Base-by-base conservation (phyloP, 1,140 invertebrate genomes). In the Tetraneura akinire region DNA sequence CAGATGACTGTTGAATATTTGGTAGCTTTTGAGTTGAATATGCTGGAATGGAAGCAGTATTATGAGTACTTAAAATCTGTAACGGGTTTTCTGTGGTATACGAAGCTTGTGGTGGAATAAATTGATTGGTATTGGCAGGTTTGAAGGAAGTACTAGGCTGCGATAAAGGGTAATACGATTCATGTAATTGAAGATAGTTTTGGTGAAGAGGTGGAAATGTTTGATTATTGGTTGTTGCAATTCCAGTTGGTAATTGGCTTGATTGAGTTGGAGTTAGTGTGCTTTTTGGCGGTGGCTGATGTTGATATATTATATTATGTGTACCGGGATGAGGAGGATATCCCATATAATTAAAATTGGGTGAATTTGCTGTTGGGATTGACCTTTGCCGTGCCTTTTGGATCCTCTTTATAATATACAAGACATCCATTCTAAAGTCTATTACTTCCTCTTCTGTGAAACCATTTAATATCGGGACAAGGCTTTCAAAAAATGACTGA, bases 361-460 rank as follows among this genome's bases (percentile, higher is more conserved):
- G 26, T 60, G 55, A 23, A 26, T 26, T 60, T 60, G 55, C 55
- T 60, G 55, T 60, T 60, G 23, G 23, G 23, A 0, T 29, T 60
- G 23, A 3, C 23, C 55, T 60, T 26, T 60, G 11, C 55, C 55
- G 55, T 29, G 55, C 55, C 55, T 60, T 60, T 60, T 60, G 55
- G 23, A 60, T 60, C 55, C 26, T 62, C 57, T 62, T 62, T 62
- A 62, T 32, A 32, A 62, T 62, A 62, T 23, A 62, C 26, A 62
- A 8, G 14, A 62, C 57, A 29, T 62, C 57, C 57, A 62, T 62
- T 62, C 57, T 62, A 62, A 62, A 62, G 57, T 62, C 57, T 62
- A 62, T 32, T 5, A 62, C 57, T 62, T 62, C 57, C 23, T 62
- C 57, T 62, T 62, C 57, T 29, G 57, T 62, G 57, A 62, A 62